Evolutionary conservation across 2,113 vertebrate species (phyloP).

Genomic region (Pristiophorus japonicus): DNA sequence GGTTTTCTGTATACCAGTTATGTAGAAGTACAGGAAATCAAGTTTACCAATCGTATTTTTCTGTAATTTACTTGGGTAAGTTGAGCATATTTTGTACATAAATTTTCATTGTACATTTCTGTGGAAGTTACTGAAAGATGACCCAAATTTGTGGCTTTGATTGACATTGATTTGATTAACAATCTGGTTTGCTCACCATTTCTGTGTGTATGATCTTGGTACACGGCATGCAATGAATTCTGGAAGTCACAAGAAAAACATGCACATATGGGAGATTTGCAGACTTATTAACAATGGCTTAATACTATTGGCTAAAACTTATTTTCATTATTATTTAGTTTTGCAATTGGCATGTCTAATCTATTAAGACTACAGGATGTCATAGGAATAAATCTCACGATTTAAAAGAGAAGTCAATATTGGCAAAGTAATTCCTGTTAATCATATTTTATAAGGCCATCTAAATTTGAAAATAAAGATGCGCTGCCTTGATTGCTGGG

Average conservation of each 20-base stretch:
- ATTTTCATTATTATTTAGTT: not conserved
- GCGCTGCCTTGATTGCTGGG: not conserved
- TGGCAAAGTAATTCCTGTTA: not conserved
- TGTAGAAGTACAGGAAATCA: no score
- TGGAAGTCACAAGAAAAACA: not conserved
- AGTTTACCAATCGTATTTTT: no score
- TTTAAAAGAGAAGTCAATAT: not conserved
- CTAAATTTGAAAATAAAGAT: not conserved
- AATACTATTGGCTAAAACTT: not conserved
- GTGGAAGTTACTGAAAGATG: not conserved
- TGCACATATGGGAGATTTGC: not conserved
- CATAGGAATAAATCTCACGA: not conserved
- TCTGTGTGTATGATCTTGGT: not conserved
- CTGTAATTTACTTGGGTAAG: no score
- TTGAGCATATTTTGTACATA: not conserved
- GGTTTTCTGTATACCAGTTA: no score
- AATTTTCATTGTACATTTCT: not conserved
- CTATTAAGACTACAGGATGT: not conserved
- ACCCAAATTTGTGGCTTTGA: no score
- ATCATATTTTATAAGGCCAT: not conserved
- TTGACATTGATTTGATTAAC: no score
- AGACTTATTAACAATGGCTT: not conserved
- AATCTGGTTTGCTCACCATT: not conserved
- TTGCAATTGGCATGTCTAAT: not conserved
- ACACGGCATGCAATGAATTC: not conserved